phyloP scores from a whole-genome alignment of 2,888 invertebrate species.

The Stenchaetothrips biformis region DNA sequence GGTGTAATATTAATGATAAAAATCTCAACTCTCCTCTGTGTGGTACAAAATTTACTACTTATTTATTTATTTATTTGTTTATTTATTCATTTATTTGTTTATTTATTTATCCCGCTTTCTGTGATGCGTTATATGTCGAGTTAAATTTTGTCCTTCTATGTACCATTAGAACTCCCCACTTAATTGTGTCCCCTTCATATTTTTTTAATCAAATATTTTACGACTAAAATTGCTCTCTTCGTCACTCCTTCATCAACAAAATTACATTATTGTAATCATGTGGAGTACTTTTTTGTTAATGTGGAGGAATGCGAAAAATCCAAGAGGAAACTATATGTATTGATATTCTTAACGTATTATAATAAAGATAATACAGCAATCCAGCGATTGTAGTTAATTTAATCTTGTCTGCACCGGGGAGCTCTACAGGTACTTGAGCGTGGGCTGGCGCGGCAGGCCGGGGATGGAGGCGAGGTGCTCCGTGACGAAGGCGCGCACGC shows the following conservation, averaged over 20 bases:
- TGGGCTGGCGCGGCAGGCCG: constrained; percentile 8
- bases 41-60: not conserved
- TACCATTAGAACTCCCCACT: not conserved
- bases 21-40: too few relatives aligned
- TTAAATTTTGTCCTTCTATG: not conserved
- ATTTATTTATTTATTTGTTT: not conserved
- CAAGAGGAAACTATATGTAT: constrained; percentile 11
- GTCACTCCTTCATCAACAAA: not conserved
- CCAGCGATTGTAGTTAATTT: not conserved
- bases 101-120: constrained; percentile 14
- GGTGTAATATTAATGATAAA: too few relatives aligned
- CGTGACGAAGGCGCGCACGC: not conserved
- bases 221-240: not conserved
- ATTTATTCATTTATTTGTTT: not conserved
- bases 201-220: constrained; percentile 16
- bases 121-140: not conserved
- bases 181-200: constrained; percentile 5
- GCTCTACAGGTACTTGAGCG: not conserved
- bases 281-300: not conserved
- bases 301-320: not conserved
- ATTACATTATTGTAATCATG: not conserved
- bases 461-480: constrained; percentile 13
- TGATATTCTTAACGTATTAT: not conserved
- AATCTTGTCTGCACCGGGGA: too few relatives aligned
- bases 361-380: constrained; percentile 1